These are phyloP conservation scores for Abramis brama DNA, from an alignment of 2,113 vertebrate species.

Conservation along the genomic window DNA sequence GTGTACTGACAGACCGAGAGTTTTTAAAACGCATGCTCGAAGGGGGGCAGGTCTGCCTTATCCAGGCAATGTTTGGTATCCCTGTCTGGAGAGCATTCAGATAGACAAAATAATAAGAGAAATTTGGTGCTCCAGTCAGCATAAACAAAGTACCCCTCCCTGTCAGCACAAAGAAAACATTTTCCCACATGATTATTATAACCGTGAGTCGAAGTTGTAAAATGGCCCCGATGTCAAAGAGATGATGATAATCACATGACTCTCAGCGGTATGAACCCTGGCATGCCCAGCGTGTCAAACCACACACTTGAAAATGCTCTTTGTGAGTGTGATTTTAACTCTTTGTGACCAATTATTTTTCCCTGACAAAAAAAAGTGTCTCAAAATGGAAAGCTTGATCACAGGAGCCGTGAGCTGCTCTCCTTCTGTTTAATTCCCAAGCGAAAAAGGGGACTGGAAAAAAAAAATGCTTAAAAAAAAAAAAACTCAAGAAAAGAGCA, in stretches of 20 bases:
- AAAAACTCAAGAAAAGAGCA: slow-evolving; percentile 46
- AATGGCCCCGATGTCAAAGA: slow-evolving; percentile 38
- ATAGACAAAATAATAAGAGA: slow-evolving; percentile 51
- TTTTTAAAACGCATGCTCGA: slow-evolving; percentile 4
- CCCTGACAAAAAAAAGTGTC: slow-evolving; percentile 32
- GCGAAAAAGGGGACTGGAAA: slow-evolving; percentile 9
- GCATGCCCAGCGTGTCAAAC: slow-evolving; percentile 31
- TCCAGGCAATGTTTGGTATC: slow-evolving; percentile 19
- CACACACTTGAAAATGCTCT: slow-evolving; percentile 28
- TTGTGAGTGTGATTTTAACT: slow-evolving; percentile 6
- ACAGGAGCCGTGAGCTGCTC: slow-evolving; percentile 34
- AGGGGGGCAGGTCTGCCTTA: slow-evolving; percentile 22
- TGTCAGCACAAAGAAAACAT: slow-evolving; percentile 53
- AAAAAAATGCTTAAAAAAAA: slow-evolving; percentile 29
- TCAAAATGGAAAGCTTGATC: slow-evolving; percentile 53
- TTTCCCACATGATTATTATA: slow-evolving; percentile 44
- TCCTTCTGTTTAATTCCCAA: slow-evolving; percentile 59
- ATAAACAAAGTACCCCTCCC: slow-evolving; percentile 49
- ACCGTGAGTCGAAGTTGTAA: slow-evolving; percentile 32
- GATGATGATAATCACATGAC: slow-evolving; percentile 28
- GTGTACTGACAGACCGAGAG: neutral
- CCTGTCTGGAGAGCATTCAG: slow-evolving; percentile 13
- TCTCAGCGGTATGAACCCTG: slow-evolving; percentile 7
- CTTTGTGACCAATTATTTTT: slow-evolving; percentile 7
- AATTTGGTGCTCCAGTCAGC: slow-evolving; percentile 23